Conservation (phyloP, 1,140 invertebrate genomes). For the Drosophila bocki region DNA sequence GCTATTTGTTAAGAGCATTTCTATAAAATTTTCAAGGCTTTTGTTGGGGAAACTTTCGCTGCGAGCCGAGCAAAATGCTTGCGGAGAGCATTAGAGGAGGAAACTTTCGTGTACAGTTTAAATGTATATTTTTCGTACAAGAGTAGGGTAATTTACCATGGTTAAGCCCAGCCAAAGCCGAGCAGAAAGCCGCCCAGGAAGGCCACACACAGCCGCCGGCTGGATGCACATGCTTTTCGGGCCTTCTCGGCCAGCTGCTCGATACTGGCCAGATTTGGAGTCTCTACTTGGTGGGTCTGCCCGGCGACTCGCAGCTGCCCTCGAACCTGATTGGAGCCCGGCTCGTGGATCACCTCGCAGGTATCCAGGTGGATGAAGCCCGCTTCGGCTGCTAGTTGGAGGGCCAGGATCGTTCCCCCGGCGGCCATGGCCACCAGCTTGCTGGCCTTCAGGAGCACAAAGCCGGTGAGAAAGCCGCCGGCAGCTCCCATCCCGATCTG, state of each 20-base stretch:
- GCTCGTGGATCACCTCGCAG: not conserved
- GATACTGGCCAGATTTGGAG: not conserved
- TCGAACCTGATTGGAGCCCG: not conserved
- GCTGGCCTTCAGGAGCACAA: conserved; percentile 31
- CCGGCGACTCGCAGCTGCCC: not conserved
- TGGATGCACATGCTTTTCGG: conserved; percentile 5
- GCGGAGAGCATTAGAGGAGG: conserved; percentile 6
- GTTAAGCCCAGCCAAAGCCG: conserved; percentile 56
- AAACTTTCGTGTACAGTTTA: conserved; percentile 18
- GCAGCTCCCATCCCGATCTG: conserved; percentile 52
- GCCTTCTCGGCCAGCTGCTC: conserved; percentile 10
- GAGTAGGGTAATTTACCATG: not conserved
- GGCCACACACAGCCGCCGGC: conserved; percentile 34
- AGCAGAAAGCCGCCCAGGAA: conserved; percentile 56
- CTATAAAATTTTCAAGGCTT: conserved; percentile 42
- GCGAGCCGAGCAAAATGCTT: conserved; percentile 4
- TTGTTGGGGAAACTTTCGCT: conserved; percentile 40
- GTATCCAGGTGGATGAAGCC: conserved; percentile 17
- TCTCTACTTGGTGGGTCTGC: not conserved
- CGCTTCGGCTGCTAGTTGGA: conserved; percentile 36
- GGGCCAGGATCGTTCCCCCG: conserved; percentile 22
- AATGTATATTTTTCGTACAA: conserved; percentile 13
- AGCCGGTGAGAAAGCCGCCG: conserved; percentile 40
- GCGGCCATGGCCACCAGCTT: conserved; percentile 44
- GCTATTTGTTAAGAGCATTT: conserved; percentile 56